These are phyloP conservation scores for Drosophila littoralis DNA, from an alignment of 1,140 invertebrate species.

Conservation along the genomic window DNA sequence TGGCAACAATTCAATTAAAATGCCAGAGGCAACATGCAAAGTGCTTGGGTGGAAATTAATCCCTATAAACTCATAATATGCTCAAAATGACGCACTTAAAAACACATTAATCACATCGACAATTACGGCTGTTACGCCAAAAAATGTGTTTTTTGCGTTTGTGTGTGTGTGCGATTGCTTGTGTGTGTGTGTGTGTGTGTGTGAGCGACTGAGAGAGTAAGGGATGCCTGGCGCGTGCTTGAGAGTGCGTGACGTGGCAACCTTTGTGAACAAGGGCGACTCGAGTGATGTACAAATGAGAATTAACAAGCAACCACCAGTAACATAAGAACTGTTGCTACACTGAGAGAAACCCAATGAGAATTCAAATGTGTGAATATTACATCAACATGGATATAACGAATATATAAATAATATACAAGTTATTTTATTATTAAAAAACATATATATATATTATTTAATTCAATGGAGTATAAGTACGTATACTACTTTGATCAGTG, in stretches of 20 bases:
- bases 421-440: no score
- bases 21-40: slow-evolving; percentile 72
- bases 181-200: slow-evolving; percentile 22
- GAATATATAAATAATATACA: not conserved
- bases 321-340: slow-evolving; percentile 13
- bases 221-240: slow-evolving; percentile 61
- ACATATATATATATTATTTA: no score
- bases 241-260: slow-evolving; percentile 60
- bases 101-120: slow-evolving; percentile 83
- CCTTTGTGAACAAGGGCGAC: slow-evolving; percentile 33
- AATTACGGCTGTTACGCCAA: slow-evolving; percentile 65
- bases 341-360: slow-evolving; percentile 22
- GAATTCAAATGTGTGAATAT: not conserved
- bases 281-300: slow-evolving; percentile 53
- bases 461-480: no score
- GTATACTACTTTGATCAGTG: slow-evolving; percentile 39
- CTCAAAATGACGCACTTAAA: slow-evolving; percentile 83
- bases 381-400: no score
- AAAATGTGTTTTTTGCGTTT: slow-evolving; percentile 26
- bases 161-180: slow-evolving; percentile 26
- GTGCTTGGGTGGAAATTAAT: slow-evolving; percentile 76
- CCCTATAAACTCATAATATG: slow-evolving; percentile 82
- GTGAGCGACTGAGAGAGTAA: slow-evolving; percentile 21
- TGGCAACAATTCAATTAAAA: slow-evolving; percentile 83
- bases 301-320: slow-evolving; percentile 70